Conservation (phyloP, 2,113 vertebrate genomes). For the Brachypteracias leptosomus region DNA sequence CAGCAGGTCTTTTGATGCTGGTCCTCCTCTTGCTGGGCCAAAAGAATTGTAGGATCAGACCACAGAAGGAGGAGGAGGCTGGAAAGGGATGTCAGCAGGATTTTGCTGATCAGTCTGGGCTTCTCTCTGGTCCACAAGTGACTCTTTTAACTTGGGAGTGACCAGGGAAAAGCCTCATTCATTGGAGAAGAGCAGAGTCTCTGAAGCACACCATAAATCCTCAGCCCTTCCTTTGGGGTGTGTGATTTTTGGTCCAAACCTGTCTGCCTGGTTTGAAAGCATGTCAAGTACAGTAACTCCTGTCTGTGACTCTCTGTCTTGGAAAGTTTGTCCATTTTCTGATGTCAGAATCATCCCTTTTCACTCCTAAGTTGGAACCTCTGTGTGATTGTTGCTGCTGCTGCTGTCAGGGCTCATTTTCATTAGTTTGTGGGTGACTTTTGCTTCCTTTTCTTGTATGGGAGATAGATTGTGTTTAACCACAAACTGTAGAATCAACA, state of each 20-base stretch:
- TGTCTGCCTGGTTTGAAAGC: neutral
- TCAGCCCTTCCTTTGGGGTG: neutral
- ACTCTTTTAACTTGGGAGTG: neutral
- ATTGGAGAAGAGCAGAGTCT: neutral
- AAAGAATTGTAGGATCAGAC: no score
- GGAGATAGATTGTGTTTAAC: neutral
- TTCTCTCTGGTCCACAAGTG: neutral
- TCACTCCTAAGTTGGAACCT: neutral
- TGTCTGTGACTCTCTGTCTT: neutral
- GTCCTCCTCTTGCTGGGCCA: no score
- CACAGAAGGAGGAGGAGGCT: no score
- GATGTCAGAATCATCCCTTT: neutral
- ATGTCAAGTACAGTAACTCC: neutral
- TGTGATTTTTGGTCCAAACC: neutral
- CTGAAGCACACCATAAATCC: neutral
- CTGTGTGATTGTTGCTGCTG: neutral
- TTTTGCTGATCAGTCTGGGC: neutral
- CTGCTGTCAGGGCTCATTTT: neutral
- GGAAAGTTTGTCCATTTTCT: neutral
- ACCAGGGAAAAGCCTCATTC: neutral
- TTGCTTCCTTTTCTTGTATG: neutral
- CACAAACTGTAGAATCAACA: neutral
- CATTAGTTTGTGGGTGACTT: neutral
- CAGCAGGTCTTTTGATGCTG: no score
- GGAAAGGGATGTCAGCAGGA: no score